Evolutionary conservation across 2,888 invertebrate species (phyloP).

Genomic region (Leucophenga montana): DNA sequence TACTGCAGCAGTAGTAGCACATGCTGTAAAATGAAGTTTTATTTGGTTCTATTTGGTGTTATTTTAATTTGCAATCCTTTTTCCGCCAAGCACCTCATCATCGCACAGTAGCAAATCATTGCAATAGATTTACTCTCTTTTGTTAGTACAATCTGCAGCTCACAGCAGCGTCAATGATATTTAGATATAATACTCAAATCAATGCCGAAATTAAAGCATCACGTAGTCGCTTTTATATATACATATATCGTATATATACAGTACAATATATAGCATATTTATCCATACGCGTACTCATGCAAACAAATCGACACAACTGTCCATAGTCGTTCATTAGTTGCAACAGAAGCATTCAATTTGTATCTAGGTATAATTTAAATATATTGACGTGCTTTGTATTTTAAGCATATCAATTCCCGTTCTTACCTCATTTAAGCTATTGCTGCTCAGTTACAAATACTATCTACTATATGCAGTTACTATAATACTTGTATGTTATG

Average conservation of each 20-base stretch:
- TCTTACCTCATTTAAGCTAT: neutral
- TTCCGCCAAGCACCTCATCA: neutral
- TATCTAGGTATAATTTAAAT: conserved; percentile 21
- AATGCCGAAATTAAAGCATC: conserved; percentile 13
- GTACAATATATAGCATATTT: too few species aligned
- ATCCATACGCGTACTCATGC: too few species aligned
- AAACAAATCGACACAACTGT: too few species aligned
- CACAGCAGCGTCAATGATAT: neutral
- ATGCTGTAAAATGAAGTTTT: neutral
- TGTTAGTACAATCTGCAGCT: neutral
- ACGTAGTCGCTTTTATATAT: conserved; percentile 1
- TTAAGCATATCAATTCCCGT: conserved; percentile 2
- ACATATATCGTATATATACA: neutral
- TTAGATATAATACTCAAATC: neutral
- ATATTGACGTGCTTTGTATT: conserved; percentile 25
- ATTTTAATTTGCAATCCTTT: too few species aligned
- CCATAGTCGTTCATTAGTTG: conserved; percentile 2
- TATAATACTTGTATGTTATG: too few species aligned
- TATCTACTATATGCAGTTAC: neutral
- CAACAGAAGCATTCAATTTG: conserved; percentile 6
- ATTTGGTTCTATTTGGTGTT: too few species aligned
- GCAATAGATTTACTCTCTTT: too few species aligned
- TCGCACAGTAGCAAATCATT: too few species aligned
- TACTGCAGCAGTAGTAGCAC: too few species aligned
- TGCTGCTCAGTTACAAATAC: neutral